A percentile compares a stretch with the other conserved stretches of the same genome.
These are phyloP conservation scores for Tillus elongatus DNA, from an alignment of 2,888 invertebrate genomes.

Conservation along the genomic window DNA sequence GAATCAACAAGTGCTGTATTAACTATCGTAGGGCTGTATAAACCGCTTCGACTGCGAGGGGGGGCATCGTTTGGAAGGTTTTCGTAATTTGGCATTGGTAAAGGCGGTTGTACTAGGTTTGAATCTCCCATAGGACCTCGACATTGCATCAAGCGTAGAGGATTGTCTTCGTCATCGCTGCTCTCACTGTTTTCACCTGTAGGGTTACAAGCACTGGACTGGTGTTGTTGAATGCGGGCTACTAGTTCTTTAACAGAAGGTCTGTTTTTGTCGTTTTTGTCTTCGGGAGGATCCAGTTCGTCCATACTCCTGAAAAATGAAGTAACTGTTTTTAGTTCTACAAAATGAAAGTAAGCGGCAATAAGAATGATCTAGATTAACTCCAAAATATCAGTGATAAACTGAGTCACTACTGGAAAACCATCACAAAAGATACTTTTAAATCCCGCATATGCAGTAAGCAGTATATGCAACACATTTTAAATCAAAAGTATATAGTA, in stretches of 20 bases:
- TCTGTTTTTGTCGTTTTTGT: constrained; percentile 38
- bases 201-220: constrained; percentile 17
- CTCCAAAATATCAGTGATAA: too few relatives aligned
- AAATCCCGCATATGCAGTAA: too few relatives aligned
- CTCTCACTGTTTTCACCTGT: constrained; percentile 38
- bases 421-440: too few relatives aligned
- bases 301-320: constrained; percentile 40
- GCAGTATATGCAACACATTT: too few relatives aligned
- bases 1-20: constrained; percentile 31
- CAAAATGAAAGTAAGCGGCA: too few relatives aligned
- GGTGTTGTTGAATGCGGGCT: constrained; percentile 50
- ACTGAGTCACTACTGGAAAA: too few relatives aligned
- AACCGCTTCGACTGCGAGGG: constrained; percentile 42
- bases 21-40: constrained; percentile 44
- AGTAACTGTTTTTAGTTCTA: too few relatives aligned
- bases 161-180: constrained; percentile 39
- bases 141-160: constrained; percentile 34
- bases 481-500: too few relatives aligned
- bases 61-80: constrained; percentile 38
- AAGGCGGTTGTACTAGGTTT: constrained; percentile 36
- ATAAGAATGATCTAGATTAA: too few relatives aligned
- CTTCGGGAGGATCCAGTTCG: constrained; percentile 34
- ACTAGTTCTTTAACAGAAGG: constrained; percentile 56
- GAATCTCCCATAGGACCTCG: constrained; percentile 50
- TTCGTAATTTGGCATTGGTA: constrained; percentile 49